These are phyloP conservation scores for Drosophila subsilvestris DNA, from an alignment of 2,888 invertebrate species.

Conservation along the genomic window DNA sequence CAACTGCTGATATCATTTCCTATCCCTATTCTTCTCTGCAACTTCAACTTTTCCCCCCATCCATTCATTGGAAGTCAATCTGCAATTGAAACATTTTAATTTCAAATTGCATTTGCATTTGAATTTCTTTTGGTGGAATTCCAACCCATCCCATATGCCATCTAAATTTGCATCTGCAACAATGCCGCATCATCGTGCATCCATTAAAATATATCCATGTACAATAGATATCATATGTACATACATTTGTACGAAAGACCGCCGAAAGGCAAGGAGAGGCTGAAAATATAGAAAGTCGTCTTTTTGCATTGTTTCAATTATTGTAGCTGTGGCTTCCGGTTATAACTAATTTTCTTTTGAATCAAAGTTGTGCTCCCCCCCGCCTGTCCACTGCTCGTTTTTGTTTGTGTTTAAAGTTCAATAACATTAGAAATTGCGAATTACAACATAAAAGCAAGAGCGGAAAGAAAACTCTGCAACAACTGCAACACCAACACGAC, in stretches of 20 bases:
- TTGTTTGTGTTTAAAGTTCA: conserved; percentile 77
- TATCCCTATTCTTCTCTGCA: neutral
- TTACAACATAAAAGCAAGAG: conserved; percentile 58
- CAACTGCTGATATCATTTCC: neutral
- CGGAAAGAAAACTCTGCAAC: conserved; percentile 52
- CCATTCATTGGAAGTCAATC: neutral
- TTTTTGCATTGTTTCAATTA: conserved; percentile 64
- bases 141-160: conserved; percentile 10
- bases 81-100: conserved; percentile 15
- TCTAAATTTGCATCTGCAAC: conserved; percentile 40
- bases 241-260: neutral
- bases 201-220: conserved; percentile 34
- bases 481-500: conserved; percentile 34
- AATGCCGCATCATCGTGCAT: conserved; percentile 39
- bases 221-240: conserved; percentile 5
- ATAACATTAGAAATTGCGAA: conserved; percentile 80
- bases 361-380: conserved; percentile 54
- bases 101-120: conserved; percentile 11
- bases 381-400: conserved; percentile 26
- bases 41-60: too few species aligned
- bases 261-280: conserved; percentile 14
- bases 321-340: conserved; percentile 63
- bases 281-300: conserved; percentile 65
- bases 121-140: conserved; percentile 21
- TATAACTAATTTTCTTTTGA: conserved; percentile 57